Conservation (phyloP, 2,113 vertebrate species). For the Baryphthengus martii region DNA sequence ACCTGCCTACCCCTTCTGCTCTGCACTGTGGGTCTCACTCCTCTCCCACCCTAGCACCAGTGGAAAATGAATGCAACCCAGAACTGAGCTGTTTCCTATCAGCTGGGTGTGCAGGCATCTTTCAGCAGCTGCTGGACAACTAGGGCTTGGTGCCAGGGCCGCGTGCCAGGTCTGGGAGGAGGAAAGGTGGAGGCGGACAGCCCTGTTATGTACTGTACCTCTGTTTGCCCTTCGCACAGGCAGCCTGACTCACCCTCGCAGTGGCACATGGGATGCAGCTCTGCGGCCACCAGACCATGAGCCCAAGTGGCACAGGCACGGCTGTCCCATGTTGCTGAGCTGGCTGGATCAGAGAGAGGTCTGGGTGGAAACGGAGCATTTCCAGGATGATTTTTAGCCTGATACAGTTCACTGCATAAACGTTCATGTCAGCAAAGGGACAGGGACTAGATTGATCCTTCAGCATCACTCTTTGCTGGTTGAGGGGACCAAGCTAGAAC, state of each 20-base stretch:
- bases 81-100: not conserved
- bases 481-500: not conserved
- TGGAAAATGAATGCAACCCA: not conserved
- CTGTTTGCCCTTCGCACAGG: not conserved
- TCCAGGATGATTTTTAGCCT: not conserved
- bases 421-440: not conserved
- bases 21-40: accelerated
- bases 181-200: accelerated
- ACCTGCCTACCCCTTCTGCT: not conserved
- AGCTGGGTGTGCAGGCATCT: not conserved
- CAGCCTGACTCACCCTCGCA: accelerated
- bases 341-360: not conserved
- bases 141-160: not conserved
- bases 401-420: not conserved
- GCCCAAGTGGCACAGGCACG: not conserved
- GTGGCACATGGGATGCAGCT: not conserved
- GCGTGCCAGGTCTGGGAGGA: not conserved
- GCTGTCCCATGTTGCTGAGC: not conserved
- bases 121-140: accelerated
- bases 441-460: too few species aligned
- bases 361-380: not conserved
- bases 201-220: not conserved
- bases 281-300: not conserved
- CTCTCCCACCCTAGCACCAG: accelerated
- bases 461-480: not conserved